Percentiles rank a stretch among this genome's conserved stretches.
These are phyloP conservation scores for Gymnogyps californianus DNA, from an alignment of 2,113 vertebrate genomes.

Conservation along the genomic window DNA sequence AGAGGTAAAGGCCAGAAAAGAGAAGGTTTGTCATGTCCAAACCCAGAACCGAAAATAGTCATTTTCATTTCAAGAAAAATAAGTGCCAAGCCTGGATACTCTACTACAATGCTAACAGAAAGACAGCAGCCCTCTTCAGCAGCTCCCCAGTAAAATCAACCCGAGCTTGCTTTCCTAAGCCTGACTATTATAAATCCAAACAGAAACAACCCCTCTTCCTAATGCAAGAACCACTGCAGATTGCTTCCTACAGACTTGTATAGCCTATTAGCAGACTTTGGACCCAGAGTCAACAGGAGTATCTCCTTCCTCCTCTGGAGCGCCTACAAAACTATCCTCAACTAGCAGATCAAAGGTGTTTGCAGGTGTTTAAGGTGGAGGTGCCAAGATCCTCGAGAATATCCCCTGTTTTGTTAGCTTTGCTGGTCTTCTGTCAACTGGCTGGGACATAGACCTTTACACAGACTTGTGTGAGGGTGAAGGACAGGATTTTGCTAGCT, in stretches of 20 bases:
- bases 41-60: not conserved
- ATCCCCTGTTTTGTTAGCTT: not conserved
- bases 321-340: not conserved
- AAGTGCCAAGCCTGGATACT: not conserved
- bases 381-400: not conserved
- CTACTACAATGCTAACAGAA: fast-evolving
- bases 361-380: not conserved
- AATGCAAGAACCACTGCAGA: fast-evolving
- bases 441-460: not conserved
- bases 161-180: not conserved
- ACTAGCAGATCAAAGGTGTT: not conserved
- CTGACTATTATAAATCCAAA: too few species aligned
- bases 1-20: not conserved
- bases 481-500: not conserved
- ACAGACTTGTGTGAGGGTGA: fast-evolving
- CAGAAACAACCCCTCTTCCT: not conserved
- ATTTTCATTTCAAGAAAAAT: not conserved
- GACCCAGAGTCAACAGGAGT: fast-evolving
- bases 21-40: not conserved
- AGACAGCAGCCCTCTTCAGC: not conserved
- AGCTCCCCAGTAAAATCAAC: not conserved
- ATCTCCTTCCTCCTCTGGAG: not conserved
- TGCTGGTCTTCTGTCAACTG: not conserved
- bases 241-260: not conserved
- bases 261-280: too few species aligned